Percentiles rank a stretch among this genome's conserved stretches.
phyloP scores from a whole-genome alignment of 2,888 invertebrate genomes.

The Sycophila texana region DNA sequence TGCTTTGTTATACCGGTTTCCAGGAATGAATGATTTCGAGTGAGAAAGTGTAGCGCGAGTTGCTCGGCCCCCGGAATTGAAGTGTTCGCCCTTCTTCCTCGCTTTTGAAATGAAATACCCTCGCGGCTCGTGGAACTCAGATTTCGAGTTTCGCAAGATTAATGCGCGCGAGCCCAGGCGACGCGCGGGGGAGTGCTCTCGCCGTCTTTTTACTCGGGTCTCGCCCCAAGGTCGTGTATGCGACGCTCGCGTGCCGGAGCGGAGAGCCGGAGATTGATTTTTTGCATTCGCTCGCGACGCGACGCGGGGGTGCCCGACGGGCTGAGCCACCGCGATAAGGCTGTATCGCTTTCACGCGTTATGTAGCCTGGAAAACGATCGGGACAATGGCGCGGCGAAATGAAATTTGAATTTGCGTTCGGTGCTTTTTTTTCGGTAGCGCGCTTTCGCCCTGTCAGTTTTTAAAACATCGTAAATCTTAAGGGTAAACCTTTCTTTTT shows the following conservation, averaged over 20 bases:
- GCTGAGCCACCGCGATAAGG: no score
- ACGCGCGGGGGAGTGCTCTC: no score
- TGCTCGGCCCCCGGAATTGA: constrained; percentile 22
- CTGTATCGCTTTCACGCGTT: no score
- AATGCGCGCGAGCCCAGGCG: not conserved
- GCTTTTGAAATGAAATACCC: constrained; percentile 12
- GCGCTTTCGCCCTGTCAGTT: no score
- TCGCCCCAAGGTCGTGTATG: not conserved
- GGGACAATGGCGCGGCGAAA: no score
- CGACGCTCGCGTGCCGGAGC: not conserved
- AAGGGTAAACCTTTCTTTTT: no score
- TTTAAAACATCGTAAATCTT: no score
- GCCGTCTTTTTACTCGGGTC: not conserved
- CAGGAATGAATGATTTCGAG: constrained; percentile 11
- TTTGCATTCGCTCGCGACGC: not conserved
- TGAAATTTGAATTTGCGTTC: no score
- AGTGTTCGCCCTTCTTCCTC: not conserved
- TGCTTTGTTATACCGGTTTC: not conserved
- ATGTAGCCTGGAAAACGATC: not conserved
- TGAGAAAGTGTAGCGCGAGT: not conserved
- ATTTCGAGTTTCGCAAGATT: constrained; percentile 38
- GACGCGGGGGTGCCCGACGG: no score
- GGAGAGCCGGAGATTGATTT: not conserved
- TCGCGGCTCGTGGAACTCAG: constrained; percentile 23
- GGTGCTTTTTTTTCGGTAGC: no score